These are phyloP conservation scores for Petrocephalus schoutedeni DNA, from an alignment of 2,797 vertebrate species.

Conservation along the genomic window DNA sequence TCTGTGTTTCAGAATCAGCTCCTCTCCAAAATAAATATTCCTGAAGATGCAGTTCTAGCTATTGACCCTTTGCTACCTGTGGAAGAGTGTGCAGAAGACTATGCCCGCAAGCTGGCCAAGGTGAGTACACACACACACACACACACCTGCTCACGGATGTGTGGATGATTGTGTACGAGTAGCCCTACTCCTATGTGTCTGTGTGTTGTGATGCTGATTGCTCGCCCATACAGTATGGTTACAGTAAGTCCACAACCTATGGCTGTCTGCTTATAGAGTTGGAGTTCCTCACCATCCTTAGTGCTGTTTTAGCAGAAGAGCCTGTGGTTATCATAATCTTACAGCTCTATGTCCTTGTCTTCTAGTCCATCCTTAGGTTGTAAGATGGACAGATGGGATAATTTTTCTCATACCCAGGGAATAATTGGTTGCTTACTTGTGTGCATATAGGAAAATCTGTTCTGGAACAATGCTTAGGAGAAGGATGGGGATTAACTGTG, in stretches of 20 bases:
- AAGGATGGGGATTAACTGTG: not conserved
- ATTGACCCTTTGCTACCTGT: constrained; percentile 72
- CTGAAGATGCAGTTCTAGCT: constrained; percentile 67
- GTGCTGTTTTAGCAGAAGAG: not conserved
- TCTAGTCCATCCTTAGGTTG: too few relatives aligned
- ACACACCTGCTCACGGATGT: not conserved
- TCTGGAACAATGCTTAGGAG: not conserved
- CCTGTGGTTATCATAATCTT: not conserved
- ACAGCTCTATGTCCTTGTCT: too few relatives aligned
- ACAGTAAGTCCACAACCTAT: not conserved
- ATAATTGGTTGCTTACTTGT: not conserved
- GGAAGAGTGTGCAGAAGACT: constrained; percentile 75
- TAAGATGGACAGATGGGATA: not conserved
- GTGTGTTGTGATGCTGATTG: not conserved
- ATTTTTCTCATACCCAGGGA: not conserved
- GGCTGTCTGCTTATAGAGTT: not conserved
- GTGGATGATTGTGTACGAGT: not conserved
- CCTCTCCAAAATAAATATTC: constrained; percentile 73
- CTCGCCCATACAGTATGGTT: not conserved
- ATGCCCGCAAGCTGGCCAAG: constrained; percentile 70
- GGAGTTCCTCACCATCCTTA: not conserved
- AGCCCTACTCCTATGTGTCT: not conserved
- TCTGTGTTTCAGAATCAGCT: constrained; percentile 49
- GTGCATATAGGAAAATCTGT: not conserved
- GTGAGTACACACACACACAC: constrained; percentile 49